Evolutionary conservation across 2,888 invertebrate genomes (phyloP).

Genomic region (Tenodera sinensis): DNA sequence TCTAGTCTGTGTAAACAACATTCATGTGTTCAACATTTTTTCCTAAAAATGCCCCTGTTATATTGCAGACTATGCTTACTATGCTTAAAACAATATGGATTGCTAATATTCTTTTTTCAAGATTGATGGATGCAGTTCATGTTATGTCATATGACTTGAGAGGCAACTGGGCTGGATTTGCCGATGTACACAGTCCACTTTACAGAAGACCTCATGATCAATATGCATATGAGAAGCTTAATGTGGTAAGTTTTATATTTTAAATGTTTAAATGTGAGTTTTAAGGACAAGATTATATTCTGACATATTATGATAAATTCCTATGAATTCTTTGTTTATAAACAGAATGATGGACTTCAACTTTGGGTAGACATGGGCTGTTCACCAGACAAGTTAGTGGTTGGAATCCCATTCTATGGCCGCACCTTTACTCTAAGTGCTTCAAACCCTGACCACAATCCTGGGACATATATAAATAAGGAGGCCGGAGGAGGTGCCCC

Average conservation of each 20-base stretch:
- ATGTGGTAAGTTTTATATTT: conserved; percentile 64
- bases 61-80: too few relatives aligned
- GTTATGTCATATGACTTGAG: conserved; percentile 84
- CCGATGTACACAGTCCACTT: conserved; percentile 83
- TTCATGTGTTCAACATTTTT: too few relatives aligned
- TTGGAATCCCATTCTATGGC: conserved; percentile 89
- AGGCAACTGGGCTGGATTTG: conserved; percentile 89
- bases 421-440: conserved; percentile 77
- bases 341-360: conserved; percentile 77
- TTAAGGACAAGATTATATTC: not conserved
- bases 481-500: conserved; percentile 85
- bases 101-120: conserved; percentile 38
- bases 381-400: conserved; percentile 78
- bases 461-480: conserved; percentile 37
- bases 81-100: too few relatives aligned
- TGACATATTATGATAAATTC: not conserved
- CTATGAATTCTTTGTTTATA: not conserved
- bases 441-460: conserved; percentile 76
- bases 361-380: conserved; percentile 90
- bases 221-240: conserved; percentile 84
- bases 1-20: too few relatives aligned
- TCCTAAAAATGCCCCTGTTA: too few relatives aligned
- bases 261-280: not conserved
- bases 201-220: conserved; percentile 84
- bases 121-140: conserved; percentile 74